phyloP scores from a whole-genome alignment of 2,888 invertebrate genomes.

The Tipula unca region DNA sequence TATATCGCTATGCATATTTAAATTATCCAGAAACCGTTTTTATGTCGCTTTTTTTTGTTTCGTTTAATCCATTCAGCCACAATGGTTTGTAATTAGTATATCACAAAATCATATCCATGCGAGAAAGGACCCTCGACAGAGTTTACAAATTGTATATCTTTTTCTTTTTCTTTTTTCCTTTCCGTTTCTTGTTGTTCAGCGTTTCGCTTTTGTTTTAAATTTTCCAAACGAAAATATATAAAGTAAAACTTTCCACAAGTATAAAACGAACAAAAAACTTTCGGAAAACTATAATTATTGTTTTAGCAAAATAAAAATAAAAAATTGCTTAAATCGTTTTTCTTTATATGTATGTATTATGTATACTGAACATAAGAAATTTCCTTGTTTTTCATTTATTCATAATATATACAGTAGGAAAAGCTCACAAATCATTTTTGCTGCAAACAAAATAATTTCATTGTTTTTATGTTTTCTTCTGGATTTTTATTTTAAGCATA shows the following conservation, averaged over 20 bases:
- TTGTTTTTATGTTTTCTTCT: neutral
- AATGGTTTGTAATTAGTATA: neutral
- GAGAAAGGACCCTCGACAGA: neutral
- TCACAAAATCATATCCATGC: neutral
- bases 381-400: neutral
- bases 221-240: neutral
- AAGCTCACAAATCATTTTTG: neutral
- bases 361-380: too few relatives aligned
- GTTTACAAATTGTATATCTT: neutral
- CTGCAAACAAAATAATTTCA: neutral
- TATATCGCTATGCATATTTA: neutral
- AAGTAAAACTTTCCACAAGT: neutral
- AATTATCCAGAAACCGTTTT: neutral
- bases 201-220: neutral
- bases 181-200: neutral
- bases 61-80: neutral
- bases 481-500: neutral
- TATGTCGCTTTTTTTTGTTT: too few relatives aligned
- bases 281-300: slow-evolving; percentile 4
- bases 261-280: neutral
- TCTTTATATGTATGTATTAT: too few relatives aligned
- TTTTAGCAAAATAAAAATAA: neutral
- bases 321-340: neutral
- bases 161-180: neutral
- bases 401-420: neutral